Percentiles rank a stretch among this genome's conserved stretches.
These are phyloP conservation scores for Drosophila auraria DNA, from an alignment of 1,140 invertebrate genomes.

Conservation along the genomic window DNA sequence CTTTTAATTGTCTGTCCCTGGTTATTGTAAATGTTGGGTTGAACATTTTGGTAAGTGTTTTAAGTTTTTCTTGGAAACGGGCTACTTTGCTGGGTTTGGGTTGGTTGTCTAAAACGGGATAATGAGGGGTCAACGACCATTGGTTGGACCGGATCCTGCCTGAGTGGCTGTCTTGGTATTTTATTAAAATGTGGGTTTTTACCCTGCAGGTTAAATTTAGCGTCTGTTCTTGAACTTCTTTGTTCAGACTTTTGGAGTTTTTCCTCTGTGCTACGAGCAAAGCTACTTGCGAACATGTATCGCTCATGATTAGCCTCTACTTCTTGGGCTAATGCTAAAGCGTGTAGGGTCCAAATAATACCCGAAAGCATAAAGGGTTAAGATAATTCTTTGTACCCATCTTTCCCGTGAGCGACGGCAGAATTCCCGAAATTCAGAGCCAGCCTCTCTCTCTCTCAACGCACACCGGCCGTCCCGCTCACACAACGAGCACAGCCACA, in stretches of 20 bases:
- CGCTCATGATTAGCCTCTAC: too few relatives aligned
- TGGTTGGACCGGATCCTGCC: slow-evolving; percentile 2
- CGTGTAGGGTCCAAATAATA: too few relatives aligned
- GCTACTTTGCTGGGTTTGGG: slow-evolving; percentile 10
- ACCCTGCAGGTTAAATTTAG: background rate
- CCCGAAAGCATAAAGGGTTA: too few relatives aligned
- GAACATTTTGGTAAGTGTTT: slow-evolving; percentile 4
- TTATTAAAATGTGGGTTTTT: slow-evolving; percentile 7
- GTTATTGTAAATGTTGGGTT: slow-evolving; percentile 9
- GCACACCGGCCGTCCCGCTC: too few relatives aligned
- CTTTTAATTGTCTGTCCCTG: background rate
- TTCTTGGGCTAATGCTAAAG: too few relatives aligned
- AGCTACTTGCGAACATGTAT: too few relatives aligned
- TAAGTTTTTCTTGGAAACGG: slow-evolving; percentile 4
- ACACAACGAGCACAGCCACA: too few relatives aligned
- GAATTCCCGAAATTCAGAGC: too few relatives aligned
- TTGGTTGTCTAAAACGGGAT: slow-evolving; percentile 11
- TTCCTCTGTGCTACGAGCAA: background rate
- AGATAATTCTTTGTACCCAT: too few relatives aligned
- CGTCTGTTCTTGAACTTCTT: slow-evolving; percentile 2
- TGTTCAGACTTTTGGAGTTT: background rate
- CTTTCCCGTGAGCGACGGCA: too few relatives aligned
- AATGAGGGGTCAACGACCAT: background rate
- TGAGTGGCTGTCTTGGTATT: background rate
- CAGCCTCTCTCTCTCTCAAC: too few relatives aligned